phyloP scores from a whole-genome alignment of 2,888 invertebrate genomes.

The Azorinus chamasolen region DNA sequence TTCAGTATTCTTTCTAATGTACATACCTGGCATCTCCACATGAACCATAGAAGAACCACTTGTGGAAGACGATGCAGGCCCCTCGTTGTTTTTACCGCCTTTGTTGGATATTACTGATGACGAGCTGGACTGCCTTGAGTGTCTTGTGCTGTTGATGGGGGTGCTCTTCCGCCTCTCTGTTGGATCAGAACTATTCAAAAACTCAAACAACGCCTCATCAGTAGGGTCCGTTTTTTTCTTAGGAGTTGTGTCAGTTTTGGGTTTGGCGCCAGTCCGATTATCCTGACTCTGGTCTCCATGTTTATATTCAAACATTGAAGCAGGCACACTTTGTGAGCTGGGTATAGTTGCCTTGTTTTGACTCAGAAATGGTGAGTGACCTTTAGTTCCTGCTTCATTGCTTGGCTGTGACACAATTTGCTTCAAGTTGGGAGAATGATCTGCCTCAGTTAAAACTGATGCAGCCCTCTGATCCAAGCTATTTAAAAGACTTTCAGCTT shows the following conservation, averaged over 20 bases:
- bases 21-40: constrained; percentile 70
- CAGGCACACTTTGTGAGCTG: constrained; percentile 76
- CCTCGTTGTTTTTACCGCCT: constrained; percentile 58
- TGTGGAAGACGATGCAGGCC: constrained; percentile 59
- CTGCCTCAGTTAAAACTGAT: constrained; percentile 87
- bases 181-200: constrained; percentile 85
- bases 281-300: constrained; percentile 30
- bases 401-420: not conserved
- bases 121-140: constrained; percentile 84
- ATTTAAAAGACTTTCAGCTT: constrained; percentile 92
- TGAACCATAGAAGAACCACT: constrained; percentile 73
- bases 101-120: constrained; percentile 81
- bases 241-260: constrained; percentile 33
- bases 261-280: constrained; percentile 28
- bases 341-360: constrained; percentile 32
- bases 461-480: constrained; percentile 92
- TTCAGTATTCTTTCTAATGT: no score
- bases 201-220: constrained; percentile 87
- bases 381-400: not conserved
- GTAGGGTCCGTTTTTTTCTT: constrained; percentile 80
- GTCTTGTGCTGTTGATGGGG: constrained; percentile 75
- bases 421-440: constrained; percentile 17
- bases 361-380: not conserved
- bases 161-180: constrained; percentile 70
- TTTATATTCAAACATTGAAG: constrained; percentile 60